These are phyloP conservation scores for Chaetorhynchus papuensis DNA, from an alignment of 2,113 vertebrate species.

Conservation along the genomic window DNA sequence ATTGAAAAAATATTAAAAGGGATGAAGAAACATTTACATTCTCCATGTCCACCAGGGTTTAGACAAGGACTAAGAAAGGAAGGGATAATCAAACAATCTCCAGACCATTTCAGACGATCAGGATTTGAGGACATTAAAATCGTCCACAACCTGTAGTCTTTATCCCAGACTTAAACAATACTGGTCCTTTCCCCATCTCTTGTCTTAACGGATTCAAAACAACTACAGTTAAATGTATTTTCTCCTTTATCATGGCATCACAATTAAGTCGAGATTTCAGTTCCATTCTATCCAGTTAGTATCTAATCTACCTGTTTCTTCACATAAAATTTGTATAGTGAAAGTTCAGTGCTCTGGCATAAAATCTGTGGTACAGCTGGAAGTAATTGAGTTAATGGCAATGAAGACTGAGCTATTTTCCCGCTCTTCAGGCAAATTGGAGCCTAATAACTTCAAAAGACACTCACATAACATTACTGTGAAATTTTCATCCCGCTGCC, in stretches of 20 bases:
- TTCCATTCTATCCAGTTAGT: neutral
- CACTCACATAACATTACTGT: neutral
- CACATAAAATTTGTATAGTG: neutral
- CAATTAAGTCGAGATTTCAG: neutral
- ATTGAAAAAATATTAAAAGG: neutral
- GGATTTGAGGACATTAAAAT: neutral
- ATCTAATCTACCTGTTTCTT: neutral
- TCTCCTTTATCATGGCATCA: neutral
- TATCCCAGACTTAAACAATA: neutral
- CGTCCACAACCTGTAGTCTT: neutral
- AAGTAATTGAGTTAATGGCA: neutral
- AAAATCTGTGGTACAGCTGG: neutral
- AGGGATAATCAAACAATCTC: neutral
- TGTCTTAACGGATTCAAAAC: neutral
- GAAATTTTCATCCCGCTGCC: neutral
- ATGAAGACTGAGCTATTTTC: neutral
- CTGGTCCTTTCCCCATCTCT: neutral
- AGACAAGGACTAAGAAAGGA: neutral
- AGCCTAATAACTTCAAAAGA: neutral
- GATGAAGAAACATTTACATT: neutral
- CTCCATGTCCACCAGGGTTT: neutral
- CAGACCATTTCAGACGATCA: neutral
- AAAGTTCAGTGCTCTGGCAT: neutral
- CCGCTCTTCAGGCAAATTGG: neutral
- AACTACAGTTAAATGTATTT: neutral